A percentile compares a stretch with the other conserved stretches of the same genome.
These are phyloP conservation scores for Callyntrura guangdongensis DNA, from an alignment of 2,888 invertebrate species.

Conservation along the genomic window DNA sequence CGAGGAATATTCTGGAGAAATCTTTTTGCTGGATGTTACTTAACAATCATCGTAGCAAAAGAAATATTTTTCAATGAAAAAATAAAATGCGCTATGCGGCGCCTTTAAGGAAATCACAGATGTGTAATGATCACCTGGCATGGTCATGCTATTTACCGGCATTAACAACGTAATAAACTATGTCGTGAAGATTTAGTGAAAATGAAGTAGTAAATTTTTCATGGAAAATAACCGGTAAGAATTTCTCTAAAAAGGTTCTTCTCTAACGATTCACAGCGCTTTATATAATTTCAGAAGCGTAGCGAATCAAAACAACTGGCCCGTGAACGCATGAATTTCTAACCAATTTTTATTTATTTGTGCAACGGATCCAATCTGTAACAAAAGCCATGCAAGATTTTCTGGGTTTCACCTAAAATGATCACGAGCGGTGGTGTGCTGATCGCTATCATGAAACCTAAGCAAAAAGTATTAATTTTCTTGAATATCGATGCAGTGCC, in stretches of 20 bases:
- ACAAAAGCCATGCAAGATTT: constrained; percentile 24
- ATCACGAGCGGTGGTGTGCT: neutral
- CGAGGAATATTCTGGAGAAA: neutral
- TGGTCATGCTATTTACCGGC: neutral
- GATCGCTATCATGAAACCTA: constrained; percentile 28
- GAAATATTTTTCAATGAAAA: neutral
- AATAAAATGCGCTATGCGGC: neutral
- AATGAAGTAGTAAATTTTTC: constrained; percentile 25
- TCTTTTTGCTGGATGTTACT: neutral
- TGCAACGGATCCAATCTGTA: constrained; percentile 23
- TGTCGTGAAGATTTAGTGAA: constrained; percentile 14
- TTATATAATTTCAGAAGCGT: constrained; percentile 71
- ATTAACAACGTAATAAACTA: neutral
- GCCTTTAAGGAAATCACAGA: constrained; percentile 37
- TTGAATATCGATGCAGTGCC: constrained; percentile 8
- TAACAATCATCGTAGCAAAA: neutral
- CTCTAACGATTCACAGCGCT: constrained; percentile 42
- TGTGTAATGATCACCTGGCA: constrained; percentile 21
- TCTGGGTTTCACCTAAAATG: constrained; percentile 53
- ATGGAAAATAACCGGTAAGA: constrained; percentile 32
- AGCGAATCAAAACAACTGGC: constrained; percentile 71
- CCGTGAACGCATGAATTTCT: constrained; percentile 37
- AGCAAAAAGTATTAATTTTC: constrained; percentile 58
- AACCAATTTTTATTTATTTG: constrained; percentile 30
- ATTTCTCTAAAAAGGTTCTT: neutral